These are phyloP conservation scores for Dolichallabes microphthalmus DNA, from an alignment of 2,113 vertebrate species.

Conservation along the genomic window DNA sequence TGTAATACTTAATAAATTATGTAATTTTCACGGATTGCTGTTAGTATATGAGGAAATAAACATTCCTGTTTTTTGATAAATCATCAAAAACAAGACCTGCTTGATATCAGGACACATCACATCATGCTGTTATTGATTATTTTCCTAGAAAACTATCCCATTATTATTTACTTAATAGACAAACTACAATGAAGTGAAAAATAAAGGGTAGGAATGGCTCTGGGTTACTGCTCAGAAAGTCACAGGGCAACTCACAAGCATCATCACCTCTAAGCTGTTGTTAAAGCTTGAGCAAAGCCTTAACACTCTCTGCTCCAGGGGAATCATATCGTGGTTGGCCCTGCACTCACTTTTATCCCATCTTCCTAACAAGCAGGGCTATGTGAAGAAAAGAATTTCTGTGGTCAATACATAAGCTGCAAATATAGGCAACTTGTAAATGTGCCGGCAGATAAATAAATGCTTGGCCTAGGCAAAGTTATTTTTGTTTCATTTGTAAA, in stretches of 20 bases:
- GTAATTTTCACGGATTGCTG: not conserved
- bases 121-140: not conserved
- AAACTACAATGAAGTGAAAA: not conserved
- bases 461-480: conserved; percentile 2
- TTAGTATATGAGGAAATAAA: not conserved
- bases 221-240: not conserved
- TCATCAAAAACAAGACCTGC: not conserved
- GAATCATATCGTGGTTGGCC: not conserved
- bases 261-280: not conserved
- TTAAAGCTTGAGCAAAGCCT: not conserved
- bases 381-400: not conserved
- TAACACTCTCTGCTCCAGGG: not conserved
- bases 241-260: not conserved
- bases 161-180: not conserved
- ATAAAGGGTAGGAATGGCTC: not conserved
- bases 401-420: not conserved
- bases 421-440: not conserved
- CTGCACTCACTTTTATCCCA: not conserved
- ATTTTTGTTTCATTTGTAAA: conserved; percentile 17
- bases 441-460: not conserved
- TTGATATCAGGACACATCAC: not conserved
- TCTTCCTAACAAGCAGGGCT: not conserved
- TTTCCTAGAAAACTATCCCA: not conserved
- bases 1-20: not conserved
- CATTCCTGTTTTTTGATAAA: not conserved